Evolutionary conservation across 35 echinoderm and acorn worm genomes (phyloP).

Genomic region (Stichopus chloronotus): DNA sequence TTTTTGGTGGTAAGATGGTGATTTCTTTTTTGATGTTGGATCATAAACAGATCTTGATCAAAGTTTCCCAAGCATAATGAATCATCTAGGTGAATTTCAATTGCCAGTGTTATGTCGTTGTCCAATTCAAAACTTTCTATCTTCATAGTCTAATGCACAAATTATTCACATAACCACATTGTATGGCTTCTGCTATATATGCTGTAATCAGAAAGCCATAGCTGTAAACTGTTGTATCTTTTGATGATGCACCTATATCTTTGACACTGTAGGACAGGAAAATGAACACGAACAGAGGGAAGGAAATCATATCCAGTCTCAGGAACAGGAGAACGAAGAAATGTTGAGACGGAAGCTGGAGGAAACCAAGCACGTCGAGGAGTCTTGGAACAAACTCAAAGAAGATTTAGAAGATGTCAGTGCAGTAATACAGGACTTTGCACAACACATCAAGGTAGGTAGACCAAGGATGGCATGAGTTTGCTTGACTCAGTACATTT

Average conservation of each 20-base stretch:
- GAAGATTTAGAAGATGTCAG: conserved; percentile 56
- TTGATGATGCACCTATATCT: not conserved
- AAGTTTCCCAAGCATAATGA: no score
- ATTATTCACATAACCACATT: no score
- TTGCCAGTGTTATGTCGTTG: no score
- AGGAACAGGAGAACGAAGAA: conserved; percentile 1
- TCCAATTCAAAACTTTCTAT: no score
- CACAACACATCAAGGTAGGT: conserved; percentile 51
- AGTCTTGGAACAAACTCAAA: conserved; percentile 56
- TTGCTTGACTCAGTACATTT: not conserved
- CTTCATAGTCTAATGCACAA: no score
- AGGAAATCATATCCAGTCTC: not conserved
- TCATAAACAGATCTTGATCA: no score
- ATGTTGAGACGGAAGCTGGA: not conserved
- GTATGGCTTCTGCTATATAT: no score
- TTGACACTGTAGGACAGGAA: not conserved
- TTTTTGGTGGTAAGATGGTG: no score
- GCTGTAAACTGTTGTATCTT: not conserved
- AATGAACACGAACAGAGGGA: not conserved
- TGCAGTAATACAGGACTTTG: conserved; percentile 52
- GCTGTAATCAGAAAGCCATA: no score
- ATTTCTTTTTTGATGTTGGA: no score
- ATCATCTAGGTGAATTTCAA: no score
- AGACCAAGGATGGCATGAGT: not conserved
- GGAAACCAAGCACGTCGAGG: conserved; percentile 40